Percentiles rank a stretch among this genome's conserved stretches.
These are phyloP conservation scores for Cyprinus carpio DNA, from an alignment of 2,113 vertebrate genomes.

Conservation along the genomic window DNA sequence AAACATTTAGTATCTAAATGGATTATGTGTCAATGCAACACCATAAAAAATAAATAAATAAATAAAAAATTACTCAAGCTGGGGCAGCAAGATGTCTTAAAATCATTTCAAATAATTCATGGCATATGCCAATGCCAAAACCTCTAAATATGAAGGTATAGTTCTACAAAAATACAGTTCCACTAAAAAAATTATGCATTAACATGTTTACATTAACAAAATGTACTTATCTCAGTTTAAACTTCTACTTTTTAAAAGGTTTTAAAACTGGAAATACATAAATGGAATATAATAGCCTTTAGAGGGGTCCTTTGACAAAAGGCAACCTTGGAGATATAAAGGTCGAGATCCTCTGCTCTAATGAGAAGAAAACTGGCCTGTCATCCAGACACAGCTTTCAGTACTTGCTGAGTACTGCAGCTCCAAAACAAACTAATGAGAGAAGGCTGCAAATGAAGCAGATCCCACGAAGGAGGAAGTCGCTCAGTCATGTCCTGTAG, in stretches of 20 bases:
- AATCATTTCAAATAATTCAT: background rate
- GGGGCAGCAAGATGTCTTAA: background rate
- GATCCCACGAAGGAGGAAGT: slow-evolving; percentile 15
- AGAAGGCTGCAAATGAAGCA: background rate
- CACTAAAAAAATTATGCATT: background rate
- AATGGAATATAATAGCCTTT: background rate
- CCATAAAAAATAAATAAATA: too few relatives aligned
- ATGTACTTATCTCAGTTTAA: too few relatives aligned
- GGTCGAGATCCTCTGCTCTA: background rate
- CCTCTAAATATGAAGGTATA: background rate
- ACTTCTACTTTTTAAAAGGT: too few relatives aligned
- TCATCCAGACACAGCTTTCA: background rate
- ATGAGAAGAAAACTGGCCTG: slow-evolving; percentile 8
- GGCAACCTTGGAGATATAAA: background rate
- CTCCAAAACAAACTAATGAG: background rate
- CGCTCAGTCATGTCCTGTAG: slow-evolving; percentile 12
- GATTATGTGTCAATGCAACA: background rate
- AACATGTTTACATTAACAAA: too few relatives aligned
- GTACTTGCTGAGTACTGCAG: background rate
- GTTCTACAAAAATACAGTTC: background rate
- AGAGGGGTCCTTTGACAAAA: background rate
- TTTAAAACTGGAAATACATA: too few relatives aligned
- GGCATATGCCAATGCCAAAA: background rate
- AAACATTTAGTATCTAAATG: background rate
- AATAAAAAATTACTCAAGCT: background rate